Evolutionary conservation across 2,888 invertebrate genomes (phyloP), one percentile per base, ranked within the genome.

Genomic region (Tholera decimalis): DNA sequence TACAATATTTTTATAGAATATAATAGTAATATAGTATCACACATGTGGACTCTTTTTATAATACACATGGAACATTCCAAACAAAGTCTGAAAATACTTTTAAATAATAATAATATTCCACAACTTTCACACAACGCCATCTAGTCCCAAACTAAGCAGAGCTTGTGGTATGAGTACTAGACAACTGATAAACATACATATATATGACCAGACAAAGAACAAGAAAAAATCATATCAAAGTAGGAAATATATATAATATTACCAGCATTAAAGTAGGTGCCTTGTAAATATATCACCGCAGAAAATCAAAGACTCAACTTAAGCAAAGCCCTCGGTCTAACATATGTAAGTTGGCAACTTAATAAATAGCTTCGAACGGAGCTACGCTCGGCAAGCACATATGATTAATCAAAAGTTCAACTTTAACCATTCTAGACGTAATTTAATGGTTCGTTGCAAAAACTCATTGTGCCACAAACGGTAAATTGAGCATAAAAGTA

Each of bases 391-490:
- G 39, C 56, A 66, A 71, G 66, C 61, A 61, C 66, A 75, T 67
- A 60, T 57, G 72, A 75, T 75, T 72, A 75, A 75, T 75, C 67
- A 75, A 59, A 72, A 72, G 72, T 75, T 72, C 33, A 67, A 75
- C 67, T 71, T 75, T 28, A 57, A 67, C 59, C 70, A 39, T 74
- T 75, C 44, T 63, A 62, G 67, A 51, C 44, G 71, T 60, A 63
- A 72, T 75, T 75, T 60, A 67, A 70, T 65, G 70, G 75, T 57
- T 62, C 67, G 43, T 43, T 49, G 47, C 49, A 60, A 70, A 53
- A 73, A 70, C 56, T 70, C 65, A 54, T 70, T 74, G 59, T 30
- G 39, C 37, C 47, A 49, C 56, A 70, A 37, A 73, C 56, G 51
- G 69, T 18, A 37, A 57, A 50, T 61, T 54, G 50, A 61, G 44